Evolutionary conservation across 2,888 invertebrate genomes (phyloP).

Genomic region (Troilus luridus): DNA sequence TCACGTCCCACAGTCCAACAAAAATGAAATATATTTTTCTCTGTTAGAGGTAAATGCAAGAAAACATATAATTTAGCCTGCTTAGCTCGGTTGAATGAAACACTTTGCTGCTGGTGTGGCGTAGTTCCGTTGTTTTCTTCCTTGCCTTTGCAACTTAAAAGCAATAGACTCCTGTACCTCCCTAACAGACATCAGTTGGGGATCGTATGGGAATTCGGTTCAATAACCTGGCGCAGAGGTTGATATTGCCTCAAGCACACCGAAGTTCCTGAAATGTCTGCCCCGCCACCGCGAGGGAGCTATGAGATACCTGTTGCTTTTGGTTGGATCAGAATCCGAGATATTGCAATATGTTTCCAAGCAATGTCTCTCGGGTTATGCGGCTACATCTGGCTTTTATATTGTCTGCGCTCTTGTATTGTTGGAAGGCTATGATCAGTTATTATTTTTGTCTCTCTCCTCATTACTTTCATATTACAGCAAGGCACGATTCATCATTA

Average conservation of each 20-base stretch:
- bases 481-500: no score
- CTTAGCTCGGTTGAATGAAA: no score
- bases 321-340: not conserved
- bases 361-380: not conserved
- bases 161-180: no score
- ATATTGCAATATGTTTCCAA: not conserved
- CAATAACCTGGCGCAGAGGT: not conserved
- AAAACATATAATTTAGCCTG: no score
- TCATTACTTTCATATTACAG: no score
- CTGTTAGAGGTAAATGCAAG: no score
- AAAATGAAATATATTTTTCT: no score
- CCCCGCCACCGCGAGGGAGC: not conserved
- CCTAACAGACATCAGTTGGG: not conserved
- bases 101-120: no score
- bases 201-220: not conserved
- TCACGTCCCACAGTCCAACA: no score
- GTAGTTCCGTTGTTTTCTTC: not conserved
- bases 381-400: not conserved
- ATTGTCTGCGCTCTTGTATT: not conserved
- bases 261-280: not conserved
- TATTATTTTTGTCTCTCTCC: not conserved
- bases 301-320: not conserved
- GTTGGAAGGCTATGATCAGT: not conserved
- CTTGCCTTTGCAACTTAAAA: not conserved
- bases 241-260: not conserved